A percentile compares a stretch with the other conserved stretches of the same genome.
Evolutionary conservation across 2,888 invertebrate genomes (phyloP).

Genomic region (Ametastegia equiseti): DNA sequence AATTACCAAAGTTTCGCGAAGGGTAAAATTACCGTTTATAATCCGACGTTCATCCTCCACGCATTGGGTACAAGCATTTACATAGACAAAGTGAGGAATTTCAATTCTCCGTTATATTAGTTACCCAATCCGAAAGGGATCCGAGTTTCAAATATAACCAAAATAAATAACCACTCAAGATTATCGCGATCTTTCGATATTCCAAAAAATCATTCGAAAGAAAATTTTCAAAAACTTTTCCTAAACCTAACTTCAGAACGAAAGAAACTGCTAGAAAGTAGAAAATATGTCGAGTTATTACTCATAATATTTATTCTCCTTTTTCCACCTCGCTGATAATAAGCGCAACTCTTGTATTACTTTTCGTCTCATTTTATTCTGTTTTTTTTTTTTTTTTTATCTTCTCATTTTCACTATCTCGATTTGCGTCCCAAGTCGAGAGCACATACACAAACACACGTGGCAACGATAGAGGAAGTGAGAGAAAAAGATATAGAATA

Average conservation of each 20-base stretch:
- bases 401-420: neutral
- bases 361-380: neutral
- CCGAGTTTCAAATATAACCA: too few species aligned
- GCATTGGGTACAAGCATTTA: neutral
- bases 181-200: too few species aligned
- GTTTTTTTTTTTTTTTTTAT: neutral
- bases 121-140: neutral
- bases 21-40: constrained; percentile 37
- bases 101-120: constrained; percentile 22
- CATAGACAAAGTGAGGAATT: constrained; percentile 35
- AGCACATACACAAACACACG: too few species aligned
- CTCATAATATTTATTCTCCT: constrained; percentile 10
- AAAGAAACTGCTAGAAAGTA: neutral
- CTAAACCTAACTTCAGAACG: neutral
- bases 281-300: neutral
- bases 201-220: too few species aligned
- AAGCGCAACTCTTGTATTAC: neutral
- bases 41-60: constrained; percentile 34
- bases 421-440: constrained; percentile 1
- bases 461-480: neutral
- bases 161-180: neutral
- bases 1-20: constrained; percentile 41
- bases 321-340: constrained; percentile 10
- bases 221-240: neutral
- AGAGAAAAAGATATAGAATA: neutral